Percentiles rank a stretch among this genome's conserved stretches.
phyloP scores from a whole-genome alignment of 2,888 invertebrate species.

The Drosophila quinaria region DNA sequence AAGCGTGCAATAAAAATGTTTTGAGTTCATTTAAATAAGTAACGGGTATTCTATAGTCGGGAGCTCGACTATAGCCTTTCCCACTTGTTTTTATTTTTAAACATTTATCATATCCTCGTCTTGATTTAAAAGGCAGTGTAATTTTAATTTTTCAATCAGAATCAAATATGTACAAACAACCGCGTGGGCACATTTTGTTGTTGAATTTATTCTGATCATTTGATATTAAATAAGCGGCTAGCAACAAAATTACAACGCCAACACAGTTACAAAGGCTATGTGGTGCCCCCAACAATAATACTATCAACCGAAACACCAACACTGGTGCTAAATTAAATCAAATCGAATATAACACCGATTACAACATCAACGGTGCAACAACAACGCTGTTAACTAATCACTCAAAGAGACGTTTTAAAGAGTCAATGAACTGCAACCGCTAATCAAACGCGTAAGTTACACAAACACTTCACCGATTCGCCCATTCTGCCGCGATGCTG shows the following conservation, averaged over 20 bases:
- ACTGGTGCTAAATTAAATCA: conserved; percentile 51
- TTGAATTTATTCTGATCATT: neutral
- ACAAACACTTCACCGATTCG: neutral
- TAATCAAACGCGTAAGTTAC: conserved; percentile 72
- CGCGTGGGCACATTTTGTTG: neutral
- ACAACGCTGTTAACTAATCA: conserved; percentile 36
- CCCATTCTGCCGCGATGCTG: neutral
- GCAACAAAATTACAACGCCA: conserved; percentile 23
- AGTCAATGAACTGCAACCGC: conserved; percentile 81
- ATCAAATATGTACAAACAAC: neutral
- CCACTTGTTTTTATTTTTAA: no score
- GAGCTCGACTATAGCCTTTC: no score
- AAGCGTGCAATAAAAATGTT: no score
- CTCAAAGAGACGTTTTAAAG: conserved; percentile 66
- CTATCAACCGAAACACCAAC: conserved; percentile 13
- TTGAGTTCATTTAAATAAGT: no score
- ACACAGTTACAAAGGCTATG: conserved; percentile 29
- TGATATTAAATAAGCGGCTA: conserved; percentile 80
- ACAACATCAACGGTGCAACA: conserved; percentile 40
- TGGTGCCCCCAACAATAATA: conserved; percentile 40
- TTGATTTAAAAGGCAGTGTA: no score
- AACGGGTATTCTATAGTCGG: no score
- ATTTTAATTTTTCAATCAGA: neutral
- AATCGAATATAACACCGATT: conserved; percentile 52
- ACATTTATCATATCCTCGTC: no score